Evolutionary conservation across 2,113 vertebrate genomes (phyloP), one percentile per base, ranked within the genome.

Genomic region (Xenopus laevis): DNA sequence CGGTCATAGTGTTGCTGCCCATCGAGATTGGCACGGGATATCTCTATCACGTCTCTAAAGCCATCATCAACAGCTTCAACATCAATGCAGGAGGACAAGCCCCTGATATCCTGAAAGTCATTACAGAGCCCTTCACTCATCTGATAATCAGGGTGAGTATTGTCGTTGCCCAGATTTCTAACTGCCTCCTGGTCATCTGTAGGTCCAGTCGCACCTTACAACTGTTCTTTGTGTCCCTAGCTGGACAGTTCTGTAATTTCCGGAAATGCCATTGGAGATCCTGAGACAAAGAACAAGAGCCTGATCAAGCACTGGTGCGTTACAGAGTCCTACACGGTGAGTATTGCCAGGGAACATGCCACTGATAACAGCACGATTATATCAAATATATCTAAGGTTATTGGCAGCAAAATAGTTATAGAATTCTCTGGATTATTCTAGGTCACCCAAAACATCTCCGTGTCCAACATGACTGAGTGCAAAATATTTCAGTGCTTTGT

Each of bases 111-210:
- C 91, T 99, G 27, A 98, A 96, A 78, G 94, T 97, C 78, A 98
- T 99, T 86, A 98, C 97, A 0, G 89, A 97, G 46, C 95, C 95
- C 0, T 91, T 99, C 59, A 99, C 97, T 6, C 85, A 94, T 75
- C 88, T 94, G 79, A 96, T 99, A 47, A 86, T 99, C 75, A 86
- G 95, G 95, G 97, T 99, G 86, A 71, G 83, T 1, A n/a, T 55
- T 50, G 33, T 4, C 47, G 47, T 4, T 16, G 15, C 47, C 1
- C 13, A 5, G 11, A 10, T 10, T 50, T 50, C 47, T 50, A 50
- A 2, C 47, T 2, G 11, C 47, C 55, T 5, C 55, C 18, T 58
- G 4, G 4, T 58, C 55, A 5, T 5, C 47, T 4, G 46, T 50
- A 13, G 2, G 15, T 13, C 15, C 12, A 10, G 3, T 50, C 5